Base-by-base conservation (phyloP, 2,797 vertebrate species). In the Urocyon cinereoargenteus region DNA sequence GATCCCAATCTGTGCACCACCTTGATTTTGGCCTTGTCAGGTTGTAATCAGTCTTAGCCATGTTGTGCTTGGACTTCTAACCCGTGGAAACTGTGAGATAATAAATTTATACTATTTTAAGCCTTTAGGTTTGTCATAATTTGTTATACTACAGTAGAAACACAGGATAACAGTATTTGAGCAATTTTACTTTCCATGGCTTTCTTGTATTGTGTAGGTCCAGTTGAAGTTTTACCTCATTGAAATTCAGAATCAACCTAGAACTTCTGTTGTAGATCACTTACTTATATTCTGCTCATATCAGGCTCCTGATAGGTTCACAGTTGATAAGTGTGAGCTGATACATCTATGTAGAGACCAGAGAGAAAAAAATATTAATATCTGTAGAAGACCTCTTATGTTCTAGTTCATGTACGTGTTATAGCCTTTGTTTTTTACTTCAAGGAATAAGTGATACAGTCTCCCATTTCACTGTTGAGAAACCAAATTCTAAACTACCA, bases 391-490 rank as follows among this genome's bases (percentile, higher is more conserved):
- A 73, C 51, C 55, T 90, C 49, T 45, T 66, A 3, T 3, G 12
- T 49, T 75, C 49, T 77, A 34, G 19, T 68, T 85, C 36, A 59
- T 88, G 2, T 22, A n/a, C 21, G 21, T 93, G 5, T 34, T 73
- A 1, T 15, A 73, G 78, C 51, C 57, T 94, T 68, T 78, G 9
- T 34, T 93, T 24, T 68, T 51, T 93, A 28, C 45, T 84, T 85
- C 61, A 84, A 24, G 13, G 70, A 84, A 40, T 51, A 72, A 59
- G 19, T 55, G 31, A 40, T 31, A 34, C 2, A 8, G 22, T 81
- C 40, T 94, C 73, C 73, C 51, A 51, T 61, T 75, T 87, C 73
- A 68, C 34, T 90, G 15, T 83, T 57, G 85, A 89, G 75, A 96
- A 75, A 84, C 61, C 13, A 55, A 72, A 66, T 53, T 53, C 68